Percentiles rank a stretch among this genome's conserved stretches.
phyloP scores from a whole-genome alignment of 1,140 invertebrate species.

The Sarcophaga peregrina region DNA sequence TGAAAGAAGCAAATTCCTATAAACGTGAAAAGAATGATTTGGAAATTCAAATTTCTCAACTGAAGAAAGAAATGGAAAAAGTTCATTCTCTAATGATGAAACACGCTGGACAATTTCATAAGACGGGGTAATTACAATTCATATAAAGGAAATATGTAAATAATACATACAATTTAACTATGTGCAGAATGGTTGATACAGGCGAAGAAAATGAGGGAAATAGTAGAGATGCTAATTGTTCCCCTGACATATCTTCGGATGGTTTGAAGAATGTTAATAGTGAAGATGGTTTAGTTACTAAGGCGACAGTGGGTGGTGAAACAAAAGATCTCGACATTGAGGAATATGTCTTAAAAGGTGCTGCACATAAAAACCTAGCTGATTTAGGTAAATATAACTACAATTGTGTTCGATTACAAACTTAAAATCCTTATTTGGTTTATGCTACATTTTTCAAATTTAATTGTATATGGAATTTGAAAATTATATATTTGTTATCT shows the following conservation, averaged over 20 bases:
- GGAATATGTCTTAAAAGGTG: conserved; percentile 74
- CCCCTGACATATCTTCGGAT: conserved; percentile 64
- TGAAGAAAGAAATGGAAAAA: conserved; percentile 84
- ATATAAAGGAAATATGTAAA: conserved; percentile 12
- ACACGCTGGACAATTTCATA: conserved; percentile 75
- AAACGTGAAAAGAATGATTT: conserved; percentile 86
- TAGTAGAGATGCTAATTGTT: conserved; percentile 57
- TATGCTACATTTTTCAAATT: no score
- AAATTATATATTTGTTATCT: no score
- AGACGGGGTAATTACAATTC: conserved; percentile 49
- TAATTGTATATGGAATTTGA: no score
- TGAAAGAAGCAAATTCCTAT: conserved; percentile 80
- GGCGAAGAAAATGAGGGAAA: conserved; percentile 62
- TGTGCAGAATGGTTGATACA: conserved; percentile 50
- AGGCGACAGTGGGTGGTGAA: conserved; percentile 51
- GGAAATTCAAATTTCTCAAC: conserved; percentile 81
- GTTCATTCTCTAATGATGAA: conserved; percentile 76
- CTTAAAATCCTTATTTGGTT: no score
- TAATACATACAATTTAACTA: conserved; percentile 7
- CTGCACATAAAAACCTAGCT: conserved; percentile 72
- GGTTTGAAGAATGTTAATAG: conserved; percentile 66
- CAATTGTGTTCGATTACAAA: no score
- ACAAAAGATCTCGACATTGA: conserved; percentile 71
- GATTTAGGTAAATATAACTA: conserved; percentile 57
- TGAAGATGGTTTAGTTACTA: conserved; percentile 66